These are phyloP conservation scores for Neosilurus mollespiculum DNA, from an alignment of 2,797 vertebrate genomes.

Conservation along the genomic window DNA sequence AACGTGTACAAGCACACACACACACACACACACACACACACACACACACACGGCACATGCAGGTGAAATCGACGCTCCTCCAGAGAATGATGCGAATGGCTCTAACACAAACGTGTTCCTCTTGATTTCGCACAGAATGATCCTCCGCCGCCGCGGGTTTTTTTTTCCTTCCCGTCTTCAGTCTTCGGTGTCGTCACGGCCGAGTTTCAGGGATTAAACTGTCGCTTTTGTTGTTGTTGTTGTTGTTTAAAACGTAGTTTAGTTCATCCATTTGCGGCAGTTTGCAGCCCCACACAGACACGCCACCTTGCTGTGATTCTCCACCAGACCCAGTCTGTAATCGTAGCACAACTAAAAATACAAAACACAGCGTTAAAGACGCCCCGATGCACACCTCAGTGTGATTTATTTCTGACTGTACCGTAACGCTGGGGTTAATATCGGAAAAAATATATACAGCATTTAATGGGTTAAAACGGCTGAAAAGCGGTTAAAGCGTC, in stretches of 20 bases:
- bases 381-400: too few relatives aligned
- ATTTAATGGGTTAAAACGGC: too few relatives aligned
- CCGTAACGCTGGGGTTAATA: too few relatives aligned
- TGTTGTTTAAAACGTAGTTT: conserved; percentile 45
- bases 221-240: background rate
- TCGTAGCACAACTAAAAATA: conserved; percentile 91
- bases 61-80: conserved; percentile 47
- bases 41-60: conserved; percentile 57
- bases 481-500: too few relatives aligned
- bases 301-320: conserved; percentile 92
- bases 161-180: too few relatives aligned
- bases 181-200: conserved; percentile 58
- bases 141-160: background rate
- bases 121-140: conserved; percentile 47
- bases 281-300: conserved; percentile 95
- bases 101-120: conserved; percentile 75
- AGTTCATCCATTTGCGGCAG: conserved; percentile 99
- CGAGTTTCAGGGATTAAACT: conserved; percentile 63
- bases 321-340: conserved; percentile 91
- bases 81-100: conserved; percentile 61
- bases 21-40: conserved; percentile 55
- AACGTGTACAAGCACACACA: conserved; percentile 50
- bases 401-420: too few relatives aligned
- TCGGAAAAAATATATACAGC: too few relatives aligned
- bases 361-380: background rate